Conservation (phyloP, 2,888 invertebrate genomes). For the Temnothorax rugatulus region DNA sequence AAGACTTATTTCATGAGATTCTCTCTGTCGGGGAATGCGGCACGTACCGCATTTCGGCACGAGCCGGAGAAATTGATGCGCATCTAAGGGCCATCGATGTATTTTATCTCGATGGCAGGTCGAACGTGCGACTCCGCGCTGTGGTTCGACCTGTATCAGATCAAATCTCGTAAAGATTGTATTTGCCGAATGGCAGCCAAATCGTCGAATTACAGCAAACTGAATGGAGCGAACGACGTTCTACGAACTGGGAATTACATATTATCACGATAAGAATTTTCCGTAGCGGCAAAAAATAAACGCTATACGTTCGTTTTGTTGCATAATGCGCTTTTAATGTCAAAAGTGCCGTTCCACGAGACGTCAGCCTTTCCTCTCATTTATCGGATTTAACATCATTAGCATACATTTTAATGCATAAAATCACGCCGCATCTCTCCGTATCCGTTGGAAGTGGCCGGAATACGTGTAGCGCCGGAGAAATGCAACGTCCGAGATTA, state of each 20-base stretch:
- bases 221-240: not conserved
- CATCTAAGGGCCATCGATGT: conserved; percentile 46
- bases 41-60: conserved; percentile 52
- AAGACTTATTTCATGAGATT: conserved; percentile 51
- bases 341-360: not conserved
- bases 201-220: conserved; percentile 9
- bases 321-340: not conserved
- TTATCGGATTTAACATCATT: conserved; percentile 52
- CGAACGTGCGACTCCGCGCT: conserved; percentile 22
- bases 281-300: not conserved
- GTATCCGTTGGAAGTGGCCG: conserved; percentile 12
- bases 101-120: conserved; percentile 39
- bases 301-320: not conserved
- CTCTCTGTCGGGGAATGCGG: conserved; percentile 24
- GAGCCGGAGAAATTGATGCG: conserved; percentile 44
- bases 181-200: not conserved
- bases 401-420: conserved; percentile 52
- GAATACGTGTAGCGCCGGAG: conserved; percentile 18
- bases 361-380: not conserved
- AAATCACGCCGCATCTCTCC: conserved; percentile 57
- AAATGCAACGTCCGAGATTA: conserved; percentile 71
- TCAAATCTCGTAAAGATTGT: conserved; percentile 39
- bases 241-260: not conserved
- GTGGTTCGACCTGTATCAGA: not conserved
- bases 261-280: not conserved